Conservation (phyloP, 2,113 vertebrate genomes). For the Asarcornis scutulata region DNA sequence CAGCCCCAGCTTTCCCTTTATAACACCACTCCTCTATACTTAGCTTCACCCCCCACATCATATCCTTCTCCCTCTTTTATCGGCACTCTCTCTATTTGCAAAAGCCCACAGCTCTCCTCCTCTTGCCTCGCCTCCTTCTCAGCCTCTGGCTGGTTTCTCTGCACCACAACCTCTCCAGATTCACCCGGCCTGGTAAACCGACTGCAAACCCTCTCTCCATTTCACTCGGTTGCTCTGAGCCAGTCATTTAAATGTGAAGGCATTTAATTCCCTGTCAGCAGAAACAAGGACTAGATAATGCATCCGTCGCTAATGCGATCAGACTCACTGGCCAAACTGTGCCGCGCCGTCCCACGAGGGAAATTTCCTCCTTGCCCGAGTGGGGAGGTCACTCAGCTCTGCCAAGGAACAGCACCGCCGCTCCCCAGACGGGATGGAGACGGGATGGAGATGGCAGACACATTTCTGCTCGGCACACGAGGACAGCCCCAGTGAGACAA, state of each 20-base stretch:
- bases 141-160: not conserved
- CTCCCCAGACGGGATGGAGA: not conserved
- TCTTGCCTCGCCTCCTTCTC: not conserved
- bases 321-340: not conserved
- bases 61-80: not conserved
- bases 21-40: not conserved
- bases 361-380: not conserved
- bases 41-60: not conserved
- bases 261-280: not conserved
- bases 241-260: not conserved
- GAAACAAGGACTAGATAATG: not conserved
- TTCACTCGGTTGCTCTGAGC: not conserved
- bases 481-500: not conserved
- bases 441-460: not conserved
- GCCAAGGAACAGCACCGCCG: not conserved
- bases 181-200: not conserved
- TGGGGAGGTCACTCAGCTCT: not conserved
- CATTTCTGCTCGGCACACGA: accelerated
- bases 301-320: not conserved
- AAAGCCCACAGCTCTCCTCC: not conserved
- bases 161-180: not conserved
- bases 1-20: constrained; percentile 17
- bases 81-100: not conserved
- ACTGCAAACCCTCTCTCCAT: not conserved
- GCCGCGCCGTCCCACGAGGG: not conserved